Evolutionary conservation across 2,113 vertebrate species (phyloP), one percentile per base, ranked within the genome.

Genomic region (Pseudolaguvia tuberculata): DNA sequence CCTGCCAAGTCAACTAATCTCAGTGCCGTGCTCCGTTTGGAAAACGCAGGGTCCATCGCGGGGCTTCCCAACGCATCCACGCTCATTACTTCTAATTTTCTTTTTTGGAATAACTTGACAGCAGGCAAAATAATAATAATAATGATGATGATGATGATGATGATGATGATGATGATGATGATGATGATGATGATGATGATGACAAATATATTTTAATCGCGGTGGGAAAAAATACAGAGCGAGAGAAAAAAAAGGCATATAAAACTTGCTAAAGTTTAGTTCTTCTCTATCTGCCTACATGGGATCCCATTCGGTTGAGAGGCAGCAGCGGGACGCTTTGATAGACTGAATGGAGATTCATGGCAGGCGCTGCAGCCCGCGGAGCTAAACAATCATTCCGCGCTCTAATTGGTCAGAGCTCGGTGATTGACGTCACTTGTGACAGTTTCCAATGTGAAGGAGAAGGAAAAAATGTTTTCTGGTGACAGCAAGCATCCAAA

Each of bases 1-100:
- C 91, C 89, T 88, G 90, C 92, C 91, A 92, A 90, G 85, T 90
- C 92, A 91, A 94, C 91, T 92, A 93, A 93, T 95, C 93, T 95
- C 91, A 93, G 91, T 86, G 92, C 89, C 90, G 92, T 86, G 89
- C 91, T 94, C 90, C 88, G 89, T 91, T 94, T 90, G 90, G 92
- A 92, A 91, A 94, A 91, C 91, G 92, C 88, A 89, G 93, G 93
- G 92, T 91, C 92, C 93, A 93, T 92, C 88, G 88, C 84, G 86
- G 89, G 88, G 91, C 88, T 92, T 92, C 92, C 92, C 90, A 84
- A 87, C 89, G 90, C 91, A 91, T 92, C 93, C 90, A 89, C 86
- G 88, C 92, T 94, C 92, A 92, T 90, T 90, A 91, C 87, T 88
- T 85, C 91, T 92, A 92, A 90, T 86, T 88, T 77, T 77, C 65